Conservation (phyloP, 2,888 invertebrate genomes). For the Gandaritis pyraliata region DNA sequence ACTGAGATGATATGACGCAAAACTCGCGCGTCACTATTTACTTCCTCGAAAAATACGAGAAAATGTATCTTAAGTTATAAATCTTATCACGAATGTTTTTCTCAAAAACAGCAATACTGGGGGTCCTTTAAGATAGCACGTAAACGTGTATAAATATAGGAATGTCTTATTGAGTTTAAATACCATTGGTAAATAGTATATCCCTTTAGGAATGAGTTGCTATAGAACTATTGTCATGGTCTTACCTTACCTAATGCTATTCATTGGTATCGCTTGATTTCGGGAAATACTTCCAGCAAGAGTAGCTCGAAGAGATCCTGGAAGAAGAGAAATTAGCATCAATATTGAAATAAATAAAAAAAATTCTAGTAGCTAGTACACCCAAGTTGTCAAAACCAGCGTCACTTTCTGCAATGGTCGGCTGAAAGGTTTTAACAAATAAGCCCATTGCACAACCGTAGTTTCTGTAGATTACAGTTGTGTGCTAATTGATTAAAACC, state of each 20-base stretch:
- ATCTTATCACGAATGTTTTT: constrained; percentile 26
- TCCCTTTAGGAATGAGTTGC: constrained; percentile 40
- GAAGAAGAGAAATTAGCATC: constrained; percentile 49
- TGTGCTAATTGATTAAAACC: no score
- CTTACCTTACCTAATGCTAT: constrained; percentile 48
- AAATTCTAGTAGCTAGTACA: background rate
- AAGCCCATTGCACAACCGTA: no score
- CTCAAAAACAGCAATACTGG: constrained; percentile 29
- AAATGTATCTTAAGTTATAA: constrained; percentile 14
- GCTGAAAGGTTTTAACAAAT: no score
- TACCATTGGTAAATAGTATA: constrained; percentile 38
- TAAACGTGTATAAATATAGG: constrained; percentile 40
- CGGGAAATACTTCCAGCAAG: constrained; percentile 88
- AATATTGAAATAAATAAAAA: background rate
- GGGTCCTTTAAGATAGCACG: constrained; percentile 16
- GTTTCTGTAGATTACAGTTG: background rate
- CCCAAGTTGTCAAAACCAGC: no score
- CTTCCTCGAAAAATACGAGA: constrained; percentile 5
- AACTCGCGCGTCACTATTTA: background rate
- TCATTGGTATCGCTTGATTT: constrained; percentile 84
- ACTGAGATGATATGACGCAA: constrained; percentile 8
- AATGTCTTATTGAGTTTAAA: constrained; percentile 57
- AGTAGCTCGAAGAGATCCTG: constrained; percentile 88
- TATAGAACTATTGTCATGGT: constrained; percentile 39
- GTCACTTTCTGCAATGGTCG: no score